These are phyloP conservation scores for Ochotona curzoniae DNA, from an alignment of 2,113 vertebrate species.

Conservation along the genomic window DNA sequence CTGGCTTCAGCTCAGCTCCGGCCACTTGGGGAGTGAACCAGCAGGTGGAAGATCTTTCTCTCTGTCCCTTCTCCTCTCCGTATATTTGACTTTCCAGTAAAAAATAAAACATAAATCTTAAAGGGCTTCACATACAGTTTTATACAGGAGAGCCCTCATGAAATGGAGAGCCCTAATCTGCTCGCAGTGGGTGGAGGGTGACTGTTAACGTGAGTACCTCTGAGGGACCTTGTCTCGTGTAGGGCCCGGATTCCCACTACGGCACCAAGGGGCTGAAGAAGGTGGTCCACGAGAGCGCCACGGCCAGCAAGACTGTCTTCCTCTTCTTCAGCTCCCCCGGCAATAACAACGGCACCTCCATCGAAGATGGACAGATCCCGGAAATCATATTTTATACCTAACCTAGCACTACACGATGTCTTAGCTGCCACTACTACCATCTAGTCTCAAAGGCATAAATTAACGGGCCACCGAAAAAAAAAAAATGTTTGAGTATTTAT, in stretches of 20 bases:
- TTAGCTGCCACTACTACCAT: not conserved
- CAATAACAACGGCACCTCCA: slow-evolving; percentile 97
- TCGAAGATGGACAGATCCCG: slow-evolving; percentile 97
- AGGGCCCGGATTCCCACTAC: slow-evolving; percentile 97
- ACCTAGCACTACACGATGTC: slow-evolving; percentile 47
- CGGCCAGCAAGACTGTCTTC: slow-evolving; percentile 95
- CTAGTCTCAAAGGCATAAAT: slow-evolving; percentile 67
- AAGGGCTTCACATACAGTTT: slow-evolving; percentile 19
- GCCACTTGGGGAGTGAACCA: too few species aligned
- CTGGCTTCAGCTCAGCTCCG: too few species aligned
- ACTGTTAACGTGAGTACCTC: not conserved
- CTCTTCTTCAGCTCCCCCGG: slow-evolving; percentile 95
- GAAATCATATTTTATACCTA: slow-evolving; percentile 97
- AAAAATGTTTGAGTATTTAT: slow-evolving; percentile 76
- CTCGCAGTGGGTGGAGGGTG: not conserved
- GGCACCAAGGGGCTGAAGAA: slow-evolving; percentile 97
- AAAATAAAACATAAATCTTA: not conserved
- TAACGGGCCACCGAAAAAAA: slow-evolving; percentile 58
- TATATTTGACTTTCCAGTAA: too few species aligned
- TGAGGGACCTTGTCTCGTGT: slow-evolving; percentile 50
- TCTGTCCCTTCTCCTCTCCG: too few species aligned
- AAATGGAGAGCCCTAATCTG: not conserved
- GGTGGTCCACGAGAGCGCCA: slow-evolving; percentile 90
- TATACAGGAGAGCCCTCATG: not conserved
- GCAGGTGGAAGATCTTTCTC: too few species aligned